Evolutionary conservation across 2,113 vertebrate genomes (phyloP), one percentile per base, ranked within the genome.

Genomic region (Mormoops blainvillei): DNA sequence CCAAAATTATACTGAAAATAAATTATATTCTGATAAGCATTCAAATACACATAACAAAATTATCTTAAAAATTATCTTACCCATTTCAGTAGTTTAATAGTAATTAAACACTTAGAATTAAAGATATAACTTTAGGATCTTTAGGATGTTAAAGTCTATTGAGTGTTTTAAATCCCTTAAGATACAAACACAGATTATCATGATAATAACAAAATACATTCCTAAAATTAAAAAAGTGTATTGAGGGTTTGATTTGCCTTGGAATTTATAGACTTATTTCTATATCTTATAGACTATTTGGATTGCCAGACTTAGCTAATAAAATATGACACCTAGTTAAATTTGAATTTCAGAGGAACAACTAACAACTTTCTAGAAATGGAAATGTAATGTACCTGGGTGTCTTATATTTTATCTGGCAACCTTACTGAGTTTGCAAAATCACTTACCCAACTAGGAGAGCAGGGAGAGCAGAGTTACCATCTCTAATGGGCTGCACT

Each of bases 301-400:
- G 24, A 18, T 87, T 78, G 26, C 24, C 22, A 88, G 19, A 88
- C 33, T 68, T 85, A 96, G 20, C 22, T 58, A 84, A 76, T 91
- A 85, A 91, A 67, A 52, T 78, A 85, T 58, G 38, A 80, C 67
- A n/a, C 1, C 41, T 84, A 82, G 22, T 83, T 96, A 83, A 68
- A 11, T 84, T 81, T 95, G 76, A 92, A 90, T 84, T 78, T 95
- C 54, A 94, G 52, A 68, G 74, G 14, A 88, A 87, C 33, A 93
- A 48, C 2, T 8, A 87, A 93, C 83, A 68, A 56, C 13, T 68
- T 78, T 89, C 90, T 31, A 89, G 70, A 58, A 81, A 85, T 6
- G 68, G 20, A 58, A 65, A 77, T 77, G 65, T 58, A 80, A 87
- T 80, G 82, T 89, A 85, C 71, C 43, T 87, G 52, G 7, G 28